These are phyloP conservation scores for Triplophysa dalaica DNA, from an alignment of 2,113 vertebrate species.

Conservation along the genomic window DNA sequence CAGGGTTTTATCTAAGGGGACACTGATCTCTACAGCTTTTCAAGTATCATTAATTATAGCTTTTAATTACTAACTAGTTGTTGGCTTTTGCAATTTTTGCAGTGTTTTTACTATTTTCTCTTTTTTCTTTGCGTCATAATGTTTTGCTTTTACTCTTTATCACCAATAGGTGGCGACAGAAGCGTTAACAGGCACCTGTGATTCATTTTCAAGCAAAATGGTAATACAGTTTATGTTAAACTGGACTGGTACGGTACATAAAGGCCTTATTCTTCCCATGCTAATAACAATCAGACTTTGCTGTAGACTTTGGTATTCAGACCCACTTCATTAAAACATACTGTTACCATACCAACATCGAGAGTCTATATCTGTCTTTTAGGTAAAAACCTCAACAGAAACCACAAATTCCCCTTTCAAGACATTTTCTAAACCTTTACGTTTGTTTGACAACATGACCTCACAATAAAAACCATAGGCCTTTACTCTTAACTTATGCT, in stretches of 20 bases:
- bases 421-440: neutral
- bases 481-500: neutral
- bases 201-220: constrained; percentile 68
- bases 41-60: constrained; percentile 62
- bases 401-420: too few relatives aligned
- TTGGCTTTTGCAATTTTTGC: constrained; percentile 46
- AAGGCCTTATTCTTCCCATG: constrained; percentile 1
- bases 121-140: constrained; percentile 38
- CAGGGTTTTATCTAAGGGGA: constrained; percentile 41
- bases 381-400: neutral
- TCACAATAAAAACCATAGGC: neutral
- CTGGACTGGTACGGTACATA: constrained; percentile 26
- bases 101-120: constrained; percentile 39
- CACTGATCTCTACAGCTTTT: constrained; percentile 58
- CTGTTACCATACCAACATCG: neutral
- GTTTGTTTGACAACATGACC: neutral
- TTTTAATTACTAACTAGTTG: constrained; percentile 46
- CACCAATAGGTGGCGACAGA: constrained; percentile 57
- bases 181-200: constrained; percentile 71
- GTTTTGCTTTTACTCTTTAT: constrained; percentile 48
- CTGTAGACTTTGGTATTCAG: neutral
- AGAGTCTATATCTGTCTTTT: neutral
- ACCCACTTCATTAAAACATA: constrained; percentile 30
- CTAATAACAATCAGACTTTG: neutral
- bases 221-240: constrained; percentile 1